These are phyloP conservation scores for Aphelenchoides fujianensis DNA, from an alignment of 1,140 invertebrate genomes.

Conservation along the genomic window DNA sequence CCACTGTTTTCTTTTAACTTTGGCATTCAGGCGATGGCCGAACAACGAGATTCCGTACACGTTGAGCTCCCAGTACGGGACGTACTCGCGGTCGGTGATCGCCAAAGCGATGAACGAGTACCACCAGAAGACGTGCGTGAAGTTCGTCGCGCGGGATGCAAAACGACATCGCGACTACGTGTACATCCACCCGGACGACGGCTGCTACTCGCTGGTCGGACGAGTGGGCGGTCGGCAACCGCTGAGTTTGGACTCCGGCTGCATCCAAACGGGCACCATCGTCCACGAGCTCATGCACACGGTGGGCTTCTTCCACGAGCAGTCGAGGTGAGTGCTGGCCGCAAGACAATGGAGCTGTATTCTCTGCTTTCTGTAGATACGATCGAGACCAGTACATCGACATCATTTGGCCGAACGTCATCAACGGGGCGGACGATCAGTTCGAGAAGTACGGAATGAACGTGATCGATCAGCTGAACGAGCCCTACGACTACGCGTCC, in stretches of 20 bases:
- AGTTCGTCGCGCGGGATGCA: conserved; percentile 52
- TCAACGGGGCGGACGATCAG: conserved; percentile 58
- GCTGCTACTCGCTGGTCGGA: conserved; percentile 39
- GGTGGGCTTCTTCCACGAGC: conserved; percentile 63
- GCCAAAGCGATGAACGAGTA: conserved; percentile 45
- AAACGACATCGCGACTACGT: conserved; percentile 50
- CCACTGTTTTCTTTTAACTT: background rate
- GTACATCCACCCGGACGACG: conserved; percentile 48
- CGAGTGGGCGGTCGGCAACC: conserved; percentile 57
- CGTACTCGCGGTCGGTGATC: conserved; percentile 47
- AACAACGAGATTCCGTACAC: conserved; percentile 61
- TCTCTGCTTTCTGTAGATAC: conserved; percentile 47
- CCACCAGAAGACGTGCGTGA: conserved; percentile 57
- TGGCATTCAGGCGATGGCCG: background rate
- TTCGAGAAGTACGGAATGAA: conserved; percentile 62
- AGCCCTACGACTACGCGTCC: conserved; percentile 63
- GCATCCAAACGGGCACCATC: conserved; percentile 61
- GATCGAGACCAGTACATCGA: conserved; percentile 61
- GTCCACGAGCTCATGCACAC: conserved; percentile 62
- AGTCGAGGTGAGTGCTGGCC: conserved; percentile 54
- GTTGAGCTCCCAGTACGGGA: conserved; percentile 56
- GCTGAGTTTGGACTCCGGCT: conserved; percentile 57
- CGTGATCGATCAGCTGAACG: conserved; percentile 57
- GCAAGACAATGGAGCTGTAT: conserved; percentile 19
- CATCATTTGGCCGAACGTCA: conserved; percentile 61